Base-by-base conservation (phyloP, 2,888 invertebrate species). In the Epistrophe grossulariae region DNA sequence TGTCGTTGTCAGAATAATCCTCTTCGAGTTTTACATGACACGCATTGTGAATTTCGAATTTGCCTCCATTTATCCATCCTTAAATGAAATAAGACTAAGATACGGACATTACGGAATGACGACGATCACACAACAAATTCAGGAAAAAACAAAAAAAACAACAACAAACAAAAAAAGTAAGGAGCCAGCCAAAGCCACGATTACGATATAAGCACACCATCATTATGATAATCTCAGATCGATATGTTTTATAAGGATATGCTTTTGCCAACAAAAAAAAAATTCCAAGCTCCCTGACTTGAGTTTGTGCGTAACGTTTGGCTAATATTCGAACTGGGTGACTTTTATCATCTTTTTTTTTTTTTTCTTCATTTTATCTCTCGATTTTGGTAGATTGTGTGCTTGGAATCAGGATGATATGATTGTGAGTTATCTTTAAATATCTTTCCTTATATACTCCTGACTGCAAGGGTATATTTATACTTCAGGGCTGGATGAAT, bases 191-290 rank as follows among this genome's bases (percentile, higher is more conserved):
- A 84, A 84, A 84, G 76, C 76, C 77, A 77, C 90, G 91, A 91
- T 91, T 91, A 91, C 91, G 90, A 89, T 90, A 90, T 91, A 91
- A 91, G 91, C 91, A 91, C 90, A 92, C 91, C 91, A 90, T 92
- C 91, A 91, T 91, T 91, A 91, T 91, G 91, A 91, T 92, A 92
- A 91, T 91, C 92, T 91, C 91, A 90, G 91, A 92, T 91, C 92
- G 92, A 91, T 91, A 91, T 91, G 80, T 84, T 80, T 77, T 66
- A 72, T 80, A 77, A 80, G 84, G 84, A 84, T 62, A 79, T 68
- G 68, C 64, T 35, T 50, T 10, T 11, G 4, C 13, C 2, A 17
- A 45, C 4, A 52, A 7, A 13, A 55, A 55, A 28, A 55, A 31
- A 31, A 28, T 2, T n/a, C 28, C 48, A n/a, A 17, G 35, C 50